Conservation (phyloP, 2,797 vertebrate species). For the Glossophaga mutica region DNA sequence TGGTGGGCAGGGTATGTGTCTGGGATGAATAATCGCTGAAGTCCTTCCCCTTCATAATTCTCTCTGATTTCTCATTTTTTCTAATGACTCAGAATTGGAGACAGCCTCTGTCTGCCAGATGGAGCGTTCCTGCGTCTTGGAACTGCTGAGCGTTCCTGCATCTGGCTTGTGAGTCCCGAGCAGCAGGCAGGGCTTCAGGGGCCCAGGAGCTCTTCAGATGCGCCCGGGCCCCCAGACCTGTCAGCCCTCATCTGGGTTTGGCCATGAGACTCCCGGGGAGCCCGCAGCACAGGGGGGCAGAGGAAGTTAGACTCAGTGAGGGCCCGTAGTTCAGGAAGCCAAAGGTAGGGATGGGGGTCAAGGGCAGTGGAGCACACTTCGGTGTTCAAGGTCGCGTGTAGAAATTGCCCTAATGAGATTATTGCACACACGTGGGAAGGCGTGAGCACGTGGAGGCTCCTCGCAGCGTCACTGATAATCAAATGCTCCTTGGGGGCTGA, state of each 20-base stretch:
- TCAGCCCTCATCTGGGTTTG: neutral
- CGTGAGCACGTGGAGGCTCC: neutral
- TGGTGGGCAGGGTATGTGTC: neutral
- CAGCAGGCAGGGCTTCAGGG: neutral
- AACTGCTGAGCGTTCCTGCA: neutral
- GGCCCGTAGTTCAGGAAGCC: too few species aligned
- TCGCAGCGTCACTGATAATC: neutral
- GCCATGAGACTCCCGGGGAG: neutral
- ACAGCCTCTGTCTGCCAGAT: neutral
- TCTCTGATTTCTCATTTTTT: neutral
- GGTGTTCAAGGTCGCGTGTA: neutral
- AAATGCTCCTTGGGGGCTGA: neutral
- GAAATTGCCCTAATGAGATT: neutral
- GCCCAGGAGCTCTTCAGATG: neutral
- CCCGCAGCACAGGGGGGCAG: neutral
- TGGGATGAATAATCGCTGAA: neutral
- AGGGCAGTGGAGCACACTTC: neutral
- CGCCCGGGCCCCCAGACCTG: neutral
- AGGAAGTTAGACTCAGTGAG: neutral
- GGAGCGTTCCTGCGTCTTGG: neutral
- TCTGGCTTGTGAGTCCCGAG: neutral
- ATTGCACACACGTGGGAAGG: neutral
- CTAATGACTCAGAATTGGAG: neutral
- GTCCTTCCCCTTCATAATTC: neutral
- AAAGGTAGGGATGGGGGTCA: neutral